These are phyloP conservation scores for Horisme vitalbata DNA, from an alignment of 2,888 invertebrate genomes.

Conservation along the genomic window DNA sequence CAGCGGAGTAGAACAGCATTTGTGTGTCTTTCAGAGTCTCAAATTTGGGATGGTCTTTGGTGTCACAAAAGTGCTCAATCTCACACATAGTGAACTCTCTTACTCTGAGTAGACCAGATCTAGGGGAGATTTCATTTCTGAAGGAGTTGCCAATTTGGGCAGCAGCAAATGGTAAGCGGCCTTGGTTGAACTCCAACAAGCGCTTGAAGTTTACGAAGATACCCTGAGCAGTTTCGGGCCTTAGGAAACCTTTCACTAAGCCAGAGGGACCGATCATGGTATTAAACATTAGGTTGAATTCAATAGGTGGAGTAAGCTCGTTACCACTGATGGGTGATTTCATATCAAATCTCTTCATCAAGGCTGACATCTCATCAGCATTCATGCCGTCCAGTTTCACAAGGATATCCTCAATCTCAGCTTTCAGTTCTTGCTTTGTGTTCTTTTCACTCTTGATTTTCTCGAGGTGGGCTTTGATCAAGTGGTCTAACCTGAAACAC, in stretches of 20 bases:
- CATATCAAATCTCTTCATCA: constrained; percentile 94
- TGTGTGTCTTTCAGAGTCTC: constrained; percentile 87
- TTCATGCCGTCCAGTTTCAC: constrained; percentile 95
- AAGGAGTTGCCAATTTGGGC: constrained; percentile 99
- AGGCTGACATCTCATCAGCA: constrained; percentile 92
- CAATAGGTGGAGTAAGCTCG: constrained; percentile 96
- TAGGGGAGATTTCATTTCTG: constrained; percentile 99
- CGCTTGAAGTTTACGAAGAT: constrained; percentile 99
- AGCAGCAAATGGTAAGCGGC: constrained; percentile 97
- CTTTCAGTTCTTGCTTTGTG: constrained; percentile 85
- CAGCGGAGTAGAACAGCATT: constrained; percentile 95
- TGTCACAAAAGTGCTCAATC: constrained; percentile 99
- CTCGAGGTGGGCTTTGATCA: constrained; percentile 97
- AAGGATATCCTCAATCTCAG: constrained; percentile 90
- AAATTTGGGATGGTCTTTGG: constrained; percentile 97
- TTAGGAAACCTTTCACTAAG: constrained; percentile 94
- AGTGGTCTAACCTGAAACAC: constrained; percentile 98
- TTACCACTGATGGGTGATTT: constrained; percentile 98
- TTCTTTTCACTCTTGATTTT: constrained; percentile 94
- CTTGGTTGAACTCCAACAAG: constrained; percentile 98
- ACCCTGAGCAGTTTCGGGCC: constrained; percentile 99
- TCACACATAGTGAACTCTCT: constrained; percentile 99
- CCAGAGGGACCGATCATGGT: constrained; percentile 99
- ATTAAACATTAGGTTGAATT: constrained; percentile 99
- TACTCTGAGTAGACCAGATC: constrained; percentile 96